These are phyloP conservation scores for Falco punctatus DNA, from an alignment of 2,113 vertebrate species.

Conservation along the genomic window DNA sequence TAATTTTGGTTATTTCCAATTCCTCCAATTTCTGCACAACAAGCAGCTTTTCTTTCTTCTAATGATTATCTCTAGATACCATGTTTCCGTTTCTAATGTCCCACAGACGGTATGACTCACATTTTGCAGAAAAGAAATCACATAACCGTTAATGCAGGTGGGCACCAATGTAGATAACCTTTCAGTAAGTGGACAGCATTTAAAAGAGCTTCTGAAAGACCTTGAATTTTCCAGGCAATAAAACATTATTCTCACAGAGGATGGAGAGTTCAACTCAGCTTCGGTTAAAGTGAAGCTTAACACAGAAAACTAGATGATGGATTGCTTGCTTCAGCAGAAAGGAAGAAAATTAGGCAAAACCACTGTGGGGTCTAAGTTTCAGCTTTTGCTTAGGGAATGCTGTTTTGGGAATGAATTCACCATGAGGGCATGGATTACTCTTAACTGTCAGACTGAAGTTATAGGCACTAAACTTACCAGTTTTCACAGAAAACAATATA, in stretches of 20 bases:
- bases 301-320: neutral
- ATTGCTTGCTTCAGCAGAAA: neutral
- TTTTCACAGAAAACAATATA: neutral
- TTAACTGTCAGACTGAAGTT: neutral
- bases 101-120: neutral
- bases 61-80: neutral
- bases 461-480: conserved; percentile 17
- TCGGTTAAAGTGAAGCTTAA: neutral
- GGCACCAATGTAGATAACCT: neutral
- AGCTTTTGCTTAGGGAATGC: neutral
- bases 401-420: neutral
- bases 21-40: neutral
- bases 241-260: neutral
- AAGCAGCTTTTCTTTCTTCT: neutral
- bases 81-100: neutral
- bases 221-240: neutral
- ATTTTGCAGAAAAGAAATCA: neutral
- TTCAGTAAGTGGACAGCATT: neutral
- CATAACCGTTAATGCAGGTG: neutral
- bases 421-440: neutral
- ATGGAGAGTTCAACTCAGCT: neutral
- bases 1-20: neutral
- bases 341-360: neutral
- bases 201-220: neutral
- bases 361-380: neutral